A percentile compares a stretch with the other conserved stretches of the same genome.
phyloP scores from a whole-genome alignment of 2,888 invertebrate species.

The Xestia sexstrigata region DNA sequence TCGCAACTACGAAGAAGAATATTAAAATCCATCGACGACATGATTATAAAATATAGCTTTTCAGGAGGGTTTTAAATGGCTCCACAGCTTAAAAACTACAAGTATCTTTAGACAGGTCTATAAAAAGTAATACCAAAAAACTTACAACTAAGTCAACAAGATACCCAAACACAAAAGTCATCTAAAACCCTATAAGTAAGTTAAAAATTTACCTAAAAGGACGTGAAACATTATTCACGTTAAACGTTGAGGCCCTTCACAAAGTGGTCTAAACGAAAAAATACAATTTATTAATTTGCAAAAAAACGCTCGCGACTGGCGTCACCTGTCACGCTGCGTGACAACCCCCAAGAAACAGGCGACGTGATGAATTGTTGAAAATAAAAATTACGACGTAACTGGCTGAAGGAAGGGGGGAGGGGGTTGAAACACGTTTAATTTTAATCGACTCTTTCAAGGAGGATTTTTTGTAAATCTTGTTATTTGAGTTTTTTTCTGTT shows the following conservation, averaged over 20 bases:
- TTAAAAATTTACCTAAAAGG: constrained; percentile 66
- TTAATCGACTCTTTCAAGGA: constrained; percentile 78
- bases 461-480: constrained; percentile 67
- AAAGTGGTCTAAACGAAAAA: constrained; percentile 75
- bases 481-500: constrained; percentile 52
- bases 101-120: background rate
- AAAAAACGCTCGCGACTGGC: constrained; percentile 75
- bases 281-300: constrained; percentile 83
- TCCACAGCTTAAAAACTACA: background rate
- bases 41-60: background rate
- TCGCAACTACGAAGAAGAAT: background rate
- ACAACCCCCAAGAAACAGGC: constrained; percentile 74
- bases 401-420: constrained; percentile 74
- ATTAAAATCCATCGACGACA: background rate
- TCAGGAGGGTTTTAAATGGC: background rate
- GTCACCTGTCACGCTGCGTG: constrained; percentile 82
- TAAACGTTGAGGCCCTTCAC: constrained; percentile 60
- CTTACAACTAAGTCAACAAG: constrained; percentile 7
- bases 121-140: background rate
- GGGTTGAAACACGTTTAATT: constrained; percentile 78
- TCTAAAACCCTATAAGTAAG: constrained; percentile 59
- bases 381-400: constrained; percentile 85
- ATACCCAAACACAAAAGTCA: constrained; percentile 53
- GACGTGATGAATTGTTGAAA: constrained; percentile 86
- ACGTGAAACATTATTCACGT: constrained; percentile 70